These are phyloP conservation scores for Tridacna crocea DNA, from an alignment of 2,888 invertebrate genomes.

Conservation along the genomic window DNA sequence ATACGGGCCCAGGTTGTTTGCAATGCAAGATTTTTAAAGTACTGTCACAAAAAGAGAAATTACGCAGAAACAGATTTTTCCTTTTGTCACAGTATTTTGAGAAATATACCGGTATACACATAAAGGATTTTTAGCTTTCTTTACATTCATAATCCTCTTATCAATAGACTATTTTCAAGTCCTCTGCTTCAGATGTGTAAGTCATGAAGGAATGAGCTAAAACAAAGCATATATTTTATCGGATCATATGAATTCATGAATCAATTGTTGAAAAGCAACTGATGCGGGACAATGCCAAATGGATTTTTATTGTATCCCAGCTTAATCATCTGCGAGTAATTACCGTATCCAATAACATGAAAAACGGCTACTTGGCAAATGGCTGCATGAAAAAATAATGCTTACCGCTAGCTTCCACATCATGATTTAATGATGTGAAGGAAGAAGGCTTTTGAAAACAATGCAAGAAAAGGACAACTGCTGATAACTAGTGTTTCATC, in stretches of 20 bases:
- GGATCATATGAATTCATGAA: constrained; percentile 2
- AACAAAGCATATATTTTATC: background rate
- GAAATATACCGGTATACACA: too few relatives aligned
- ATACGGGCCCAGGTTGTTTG: too few relatives aligned
- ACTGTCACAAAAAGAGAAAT: background rate
- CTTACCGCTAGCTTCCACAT: too few relatives aligned
- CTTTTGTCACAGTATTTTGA: background rate
- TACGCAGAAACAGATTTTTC: background rate
- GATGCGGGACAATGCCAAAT: constrained; percentile 15
- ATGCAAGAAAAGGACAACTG: background rate
- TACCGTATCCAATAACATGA: constrained; percentile 15
- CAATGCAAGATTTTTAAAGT: background rate
- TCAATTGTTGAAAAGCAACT: constrained; percentile 8
- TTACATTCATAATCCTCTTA: too few relatives aligned
- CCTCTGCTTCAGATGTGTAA: background rate
- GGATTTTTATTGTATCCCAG: constrained; percentile 22
- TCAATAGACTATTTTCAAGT: background rate
- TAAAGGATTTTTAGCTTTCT: too few relatives aligned
- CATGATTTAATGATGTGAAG: too few relatives aligned
- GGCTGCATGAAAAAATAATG: too few relatives aligned
- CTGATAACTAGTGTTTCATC: background rate
- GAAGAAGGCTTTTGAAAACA: background rate
- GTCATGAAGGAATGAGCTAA: background rate
- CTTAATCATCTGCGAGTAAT: constrained; percentile 5
- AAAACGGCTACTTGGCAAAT: background rate